Evolutionary conservation across 2,797 vertebrate genomes (phyloP).

Genomic region (Pelobates cultripes): DNA sequence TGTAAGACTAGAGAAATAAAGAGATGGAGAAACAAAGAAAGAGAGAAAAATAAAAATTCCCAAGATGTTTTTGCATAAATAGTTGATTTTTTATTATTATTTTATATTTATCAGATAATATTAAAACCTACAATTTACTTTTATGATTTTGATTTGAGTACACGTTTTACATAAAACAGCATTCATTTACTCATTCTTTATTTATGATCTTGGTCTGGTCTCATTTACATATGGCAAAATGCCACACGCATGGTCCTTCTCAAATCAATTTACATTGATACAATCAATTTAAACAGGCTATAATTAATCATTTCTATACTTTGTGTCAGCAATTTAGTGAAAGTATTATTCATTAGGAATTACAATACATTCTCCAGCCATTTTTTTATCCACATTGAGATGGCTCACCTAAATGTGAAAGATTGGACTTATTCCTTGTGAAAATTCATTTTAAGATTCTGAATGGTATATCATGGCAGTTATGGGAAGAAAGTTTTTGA

Average conservation of each 20-base stretch:
- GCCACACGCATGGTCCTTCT: slow-evolving; percentile 41
- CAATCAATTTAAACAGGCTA: slow-evolving; percentile 46
- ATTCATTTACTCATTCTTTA: slow-evolving; percentile 30
- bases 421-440: neutral
- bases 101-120: no score
- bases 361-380: slow-evolving; percentile 24
- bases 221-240: slow-evolving; percentile 49
- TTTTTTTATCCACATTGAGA: slow-evolving; percentile 4
- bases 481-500: no score
- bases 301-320: slow-evolving; percentile 42
- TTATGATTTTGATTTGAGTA: no score
- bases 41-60: no score
- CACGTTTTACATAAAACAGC: neutral
- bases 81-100: no score
- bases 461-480: no score
- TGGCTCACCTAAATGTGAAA: neutral
- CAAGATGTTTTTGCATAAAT: no score
- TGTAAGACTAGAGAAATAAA: no score
- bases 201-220: slow-evolving; percentile 36
- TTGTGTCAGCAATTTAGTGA: slow-evolving; percentile 45
- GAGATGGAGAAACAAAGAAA: no score
- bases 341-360: slow-evolving; percentile 47
- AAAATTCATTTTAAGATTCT: no score
- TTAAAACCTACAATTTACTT: no score
- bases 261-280: slow-evolving; percentile 55